Evolutionary conservation across 2,797 vertebrate species (phyloP).

Genomic region (Dryobates pubescens): DNA sequence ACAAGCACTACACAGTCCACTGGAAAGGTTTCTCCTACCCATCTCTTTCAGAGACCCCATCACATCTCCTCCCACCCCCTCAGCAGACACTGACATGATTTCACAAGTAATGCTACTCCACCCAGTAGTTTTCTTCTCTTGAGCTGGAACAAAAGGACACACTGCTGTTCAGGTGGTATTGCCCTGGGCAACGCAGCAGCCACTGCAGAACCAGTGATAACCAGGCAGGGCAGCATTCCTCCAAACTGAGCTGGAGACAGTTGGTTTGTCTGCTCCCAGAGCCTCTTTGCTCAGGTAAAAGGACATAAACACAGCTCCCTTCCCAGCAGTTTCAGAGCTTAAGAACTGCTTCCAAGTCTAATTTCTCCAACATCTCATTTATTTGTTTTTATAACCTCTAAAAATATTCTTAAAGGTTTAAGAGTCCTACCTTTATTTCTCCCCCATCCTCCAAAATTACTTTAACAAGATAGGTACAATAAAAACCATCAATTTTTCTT

Average conservation of each 20-base stretch:
- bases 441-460: neutral
- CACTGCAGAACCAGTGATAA: neutral
- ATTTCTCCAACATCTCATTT: neutral
- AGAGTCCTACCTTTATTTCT: neutral
- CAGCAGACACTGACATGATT: neutral
- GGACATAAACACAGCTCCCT: neutral
- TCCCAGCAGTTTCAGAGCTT: neutral
- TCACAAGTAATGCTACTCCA: neutral
- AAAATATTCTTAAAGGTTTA: neutral
- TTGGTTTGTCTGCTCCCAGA: neutral
- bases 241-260: neutral
- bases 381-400: neutral
- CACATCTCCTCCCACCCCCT: neutral
- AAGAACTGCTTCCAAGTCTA: neutral
- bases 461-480: neutral
- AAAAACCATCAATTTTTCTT: neutral
- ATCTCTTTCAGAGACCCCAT: neutral
- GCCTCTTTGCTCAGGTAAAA: neutral
- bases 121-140: neutral
- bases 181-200: neutral
- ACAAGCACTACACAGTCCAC: neutral
- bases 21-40: neutral
- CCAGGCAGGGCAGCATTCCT: conserved; percentile 40
- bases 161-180: neutral
- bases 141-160: neutral